Conservation (phyloP, 2,797 vertebrate genomes). For the Falco columbarius region DNA sequence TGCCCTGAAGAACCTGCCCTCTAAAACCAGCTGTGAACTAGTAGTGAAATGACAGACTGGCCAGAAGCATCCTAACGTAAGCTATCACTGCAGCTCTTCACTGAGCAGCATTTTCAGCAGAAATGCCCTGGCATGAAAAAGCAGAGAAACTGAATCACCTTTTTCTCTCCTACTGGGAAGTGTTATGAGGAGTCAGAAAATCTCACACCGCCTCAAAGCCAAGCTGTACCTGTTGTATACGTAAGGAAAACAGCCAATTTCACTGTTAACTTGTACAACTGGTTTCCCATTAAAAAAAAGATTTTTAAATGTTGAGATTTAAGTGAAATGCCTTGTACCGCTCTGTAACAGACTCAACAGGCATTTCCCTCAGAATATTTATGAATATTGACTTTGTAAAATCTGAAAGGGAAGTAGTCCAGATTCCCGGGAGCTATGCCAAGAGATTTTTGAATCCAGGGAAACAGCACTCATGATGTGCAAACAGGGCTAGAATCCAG, state of each 20-base stretch:
- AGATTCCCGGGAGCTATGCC: neutral
- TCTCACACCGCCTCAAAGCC: neutral
- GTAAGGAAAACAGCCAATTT: neutral
- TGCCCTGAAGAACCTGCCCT: neutral
- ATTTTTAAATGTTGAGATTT: neutral
- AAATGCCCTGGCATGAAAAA: neutral
- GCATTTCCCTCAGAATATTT: conserved; percentile 15
- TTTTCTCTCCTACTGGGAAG: neutral
- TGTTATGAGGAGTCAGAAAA: neutral
- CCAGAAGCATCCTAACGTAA: neutral
- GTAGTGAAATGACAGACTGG: neutral
- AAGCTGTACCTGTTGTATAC: neutral
- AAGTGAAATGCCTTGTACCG: neutral
- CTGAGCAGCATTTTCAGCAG: neutral
- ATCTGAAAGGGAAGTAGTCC: neutral
- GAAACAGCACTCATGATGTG: neutral
- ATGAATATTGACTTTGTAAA: neutral
- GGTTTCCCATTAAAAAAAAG: neutral
- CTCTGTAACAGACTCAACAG: neutral
- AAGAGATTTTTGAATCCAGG: neutral
- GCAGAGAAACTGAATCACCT: neutral
- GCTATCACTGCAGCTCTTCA: neutral
- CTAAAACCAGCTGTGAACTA: neutral
- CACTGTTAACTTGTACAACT: neutral
- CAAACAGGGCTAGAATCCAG: neutral